These are phyloP conservation scores for Anhinga rufa DNA, from an alignment of 2,113 vertebrate genomes.

Conservation along the genomic window DNA sequence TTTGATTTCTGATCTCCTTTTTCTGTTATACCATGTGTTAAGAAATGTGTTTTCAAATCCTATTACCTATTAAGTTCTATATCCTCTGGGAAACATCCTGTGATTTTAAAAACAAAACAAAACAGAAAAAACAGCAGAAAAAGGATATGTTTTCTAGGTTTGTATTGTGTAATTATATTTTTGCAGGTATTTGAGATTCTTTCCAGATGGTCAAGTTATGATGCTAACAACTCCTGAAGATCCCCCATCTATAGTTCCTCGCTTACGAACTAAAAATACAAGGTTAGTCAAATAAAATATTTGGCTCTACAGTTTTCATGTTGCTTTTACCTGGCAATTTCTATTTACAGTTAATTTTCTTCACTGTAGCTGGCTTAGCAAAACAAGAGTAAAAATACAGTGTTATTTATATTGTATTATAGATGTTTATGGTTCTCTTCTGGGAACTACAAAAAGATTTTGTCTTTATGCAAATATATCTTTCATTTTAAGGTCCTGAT, in stretches of 20 bases:
- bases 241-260: conserved; percentile 84
- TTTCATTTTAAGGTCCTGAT: not conserved
- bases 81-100: not conserved
- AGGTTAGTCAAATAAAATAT: conserved; percentile 70
- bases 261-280: conserved; percentile 84
- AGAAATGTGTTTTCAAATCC: not conserved
- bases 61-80: not conserved
- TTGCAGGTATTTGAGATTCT: conserved; percentile 93
- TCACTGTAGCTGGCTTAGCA: too few species aligned
- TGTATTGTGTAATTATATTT: not conserved
- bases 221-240: conserved; percentile 97
- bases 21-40: not conserved
- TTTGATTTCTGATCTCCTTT: not conserved
- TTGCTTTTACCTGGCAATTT: not conserved
- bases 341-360: too few species aligned
- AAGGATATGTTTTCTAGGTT: not conserved
- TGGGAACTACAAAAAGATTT: not conserved
- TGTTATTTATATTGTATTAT: not conserved
- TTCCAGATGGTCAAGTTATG: conserved; percentile 90
- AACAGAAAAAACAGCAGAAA: not conserved
- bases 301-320: not conserved
- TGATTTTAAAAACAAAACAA: not conserved
- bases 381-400: not conserved
- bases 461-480: not conserved
- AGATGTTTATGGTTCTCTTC: not conserved